phyloP scores from a whole-genome alignment of 2,113 vertebrate species.

The Strix uralensis region DNA sequence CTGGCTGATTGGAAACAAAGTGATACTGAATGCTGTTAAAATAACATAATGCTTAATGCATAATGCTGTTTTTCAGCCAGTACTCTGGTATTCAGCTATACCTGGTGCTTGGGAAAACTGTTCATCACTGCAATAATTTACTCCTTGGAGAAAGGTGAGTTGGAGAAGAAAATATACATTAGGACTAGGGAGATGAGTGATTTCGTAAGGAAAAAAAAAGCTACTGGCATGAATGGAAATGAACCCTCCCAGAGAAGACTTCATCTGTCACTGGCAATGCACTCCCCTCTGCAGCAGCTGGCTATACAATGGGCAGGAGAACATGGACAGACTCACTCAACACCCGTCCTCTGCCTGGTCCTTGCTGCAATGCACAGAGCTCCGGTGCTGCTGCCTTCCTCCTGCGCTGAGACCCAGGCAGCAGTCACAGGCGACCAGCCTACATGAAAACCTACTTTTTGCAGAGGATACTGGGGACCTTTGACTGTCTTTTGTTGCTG shows the following conservation, averaged over 20 bases:
- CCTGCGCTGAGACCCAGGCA: background rate
- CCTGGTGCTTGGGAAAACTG: background rate
- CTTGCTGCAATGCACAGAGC: background rate
- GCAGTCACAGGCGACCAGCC: background rate
- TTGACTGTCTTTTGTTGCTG: background rate
- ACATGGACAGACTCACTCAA: background rate
- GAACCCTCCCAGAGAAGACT: background rate
- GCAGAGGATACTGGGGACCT: background rate
- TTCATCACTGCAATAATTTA: background rate
- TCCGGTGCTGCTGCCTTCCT: background rate
- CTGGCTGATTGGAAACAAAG: slow-evolving; percentile 39
- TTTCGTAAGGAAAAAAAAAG: background rate
- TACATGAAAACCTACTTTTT: background rate
- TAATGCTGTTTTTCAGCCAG: slow-evolving; percentile 26
- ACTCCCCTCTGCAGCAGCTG: background rate
- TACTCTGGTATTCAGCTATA: background rate
- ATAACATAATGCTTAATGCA: slow-evolving; percentile 43
- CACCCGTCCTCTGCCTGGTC: background rate
- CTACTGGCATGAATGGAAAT: background rate
- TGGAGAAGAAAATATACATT: background rate
- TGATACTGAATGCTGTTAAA: background rate
- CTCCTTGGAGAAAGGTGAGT: background rate
- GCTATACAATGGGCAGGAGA: background rate
- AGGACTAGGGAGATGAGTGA: background rate
- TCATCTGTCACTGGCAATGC: background rate